A percentile compares a stretch with the other conserved stretches of the same genome.
Evolutionary conservation across 2,113 vertebrate genomes (phyloP).

Genomic region (Pteropus alecto): DNA sequence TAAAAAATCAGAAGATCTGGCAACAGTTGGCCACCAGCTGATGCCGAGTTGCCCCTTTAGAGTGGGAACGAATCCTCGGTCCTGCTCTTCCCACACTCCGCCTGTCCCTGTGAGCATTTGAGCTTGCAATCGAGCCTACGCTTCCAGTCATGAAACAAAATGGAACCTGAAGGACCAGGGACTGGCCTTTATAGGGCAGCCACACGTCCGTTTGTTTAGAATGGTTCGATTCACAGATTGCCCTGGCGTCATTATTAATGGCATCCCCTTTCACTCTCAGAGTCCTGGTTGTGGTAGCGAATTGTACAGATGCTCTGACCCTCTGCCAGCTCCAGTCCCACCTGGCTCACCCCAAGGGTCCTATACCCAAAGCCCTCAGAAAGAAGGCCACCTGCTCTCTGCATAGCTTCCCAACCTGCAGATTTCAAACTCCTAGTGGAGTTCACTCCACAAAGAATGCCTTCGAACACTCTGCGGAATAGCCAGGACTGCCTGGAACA

Average conservation of each 20-base stretch:
- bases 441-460: not conserved
- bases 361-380: not conserved
- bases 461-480: not conserved
- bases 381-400: not conserved
- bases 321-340: not conserved
- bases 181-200: not conserved
- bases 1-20: not conserved
- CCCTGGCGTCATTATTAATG: not conserved
- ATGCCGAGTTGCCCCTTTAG: not conserved
- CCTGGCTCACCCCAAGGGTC: not conserved
- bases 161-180: not conserved
- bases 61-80: not conserved
- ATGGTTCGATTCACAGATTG: no score
- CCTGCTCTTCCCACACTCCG: not conserved
- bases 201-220: fast-evolving
- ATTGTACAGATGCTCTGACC: not conserved
- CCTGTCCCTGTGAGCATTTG: not conserved
- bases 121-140: fast-evolving
- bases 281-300: not conserved
- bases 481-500: not conserved
- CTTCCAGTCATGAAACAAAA: not conserved
- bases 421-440: not conserved
- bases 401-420: not conserved
- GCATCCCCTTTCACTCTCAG: not conserved
- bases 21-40: not conserved